Percentiles rank a stretch among this genome's conserved stretches.
phyloP scores from a whole-genome alignment of 2,888 invertebrate species.

The Temnothorax unifasciatus region DNA sequence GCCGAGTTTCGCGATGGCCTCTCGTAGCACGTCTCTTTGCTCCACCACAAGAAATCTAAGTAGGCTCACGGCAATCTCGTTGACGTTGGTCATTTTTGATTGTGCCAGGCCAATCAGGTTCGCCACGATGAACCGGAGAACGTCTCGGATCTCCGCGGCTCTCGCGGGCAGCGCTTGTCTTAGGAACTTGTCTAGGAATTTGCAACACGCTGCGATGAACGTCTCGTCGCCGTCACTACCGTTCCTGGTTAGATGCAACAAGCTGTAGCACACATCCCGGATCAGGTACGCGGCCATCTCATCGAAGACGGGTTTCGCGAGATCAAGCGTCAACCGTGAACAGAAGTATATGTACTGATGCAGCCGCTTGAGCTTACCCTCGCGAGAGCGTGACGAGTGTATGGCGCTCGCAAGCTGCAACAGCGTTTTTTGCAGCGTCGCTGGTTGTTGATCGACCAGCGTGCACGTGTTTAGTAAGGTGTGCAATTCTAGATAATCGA shows the following conservation, averaged over 20 bases:
- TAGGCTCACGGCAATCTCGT: conserved; percentile 83
- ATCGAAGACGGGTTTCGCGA: conserved; percentile 82
- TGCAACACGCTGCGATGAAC: conserved; percentile 74
- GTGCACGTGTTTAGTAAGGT: conserved; percentile 83
- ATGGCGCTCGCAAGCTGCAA: conserved; percentile 87
- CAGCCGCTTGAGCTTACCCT: conserved; percentile 88
- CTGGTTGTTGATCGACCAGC: conserved; percentile 84
- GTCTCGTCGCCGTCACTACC: conserved; percentile 78
- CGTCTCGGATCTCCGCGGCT: conserved; percentile 85
- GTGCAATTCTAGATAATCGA: conserved; percentile 87
- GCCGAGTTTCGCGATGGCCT: conserved; percentile 87
- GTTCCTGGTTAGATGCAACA: conserved; percentile 87
- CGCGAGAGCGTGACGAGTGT: conserved; percentile 86
- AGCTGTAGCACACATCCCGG: conserved; percentile 87
- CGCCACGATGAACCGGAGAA: conserved; percentile 87
- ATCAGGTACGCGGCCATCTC: conserved; percentile 88
- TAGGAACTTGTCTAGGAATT: conserved; percentile 87
- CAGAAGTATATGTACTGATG: conserved; percentile 88
- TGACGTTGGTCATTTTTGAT: conserved; percentile 61
- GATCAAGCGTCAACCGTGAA: conserved; percentile 85
- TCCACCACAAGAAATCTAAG: conserved; percentile 88
- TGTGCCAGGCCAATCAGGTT: conserved; percentile 87
- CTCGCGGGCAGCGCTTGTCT: conserved; percentile 86
- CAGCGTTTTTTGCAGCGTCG: conserved; percentile 88
- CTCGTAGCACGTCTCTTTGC: conserved; percentile 86